Percentiles rank a stretch among this genome's conserved stretches.
phyloP scores from a whole-genome alignment of 1,140 invertebrate genomes.

The Dreissena polymorpha region DNA sequence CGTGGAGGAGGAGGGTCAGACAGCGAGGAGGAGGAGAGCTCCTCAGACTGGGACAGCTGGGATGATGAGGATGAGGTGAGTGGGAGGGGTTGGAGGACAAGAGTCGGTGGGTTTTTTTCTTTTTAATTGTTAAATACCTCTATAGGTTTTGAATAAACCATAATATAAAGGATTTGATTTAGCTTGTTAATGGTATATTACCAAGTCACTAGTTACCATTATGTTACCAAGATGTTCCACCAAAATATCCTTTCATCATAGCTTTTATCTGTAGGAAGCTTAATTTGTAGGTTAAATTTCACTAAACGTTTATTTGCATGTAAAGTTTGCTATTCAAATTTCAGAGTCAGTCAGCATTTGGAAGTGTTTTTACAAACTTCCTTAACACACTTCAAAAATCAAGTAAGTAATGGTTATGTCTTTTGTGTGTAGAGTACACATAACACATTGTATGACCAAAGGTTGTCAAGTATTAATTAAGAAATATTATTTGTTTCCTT shows the following conservation, averaged over 20 bases:
- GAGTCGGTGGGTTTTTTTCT: too few relatives aligned
- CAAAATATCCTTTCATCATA: background rate
- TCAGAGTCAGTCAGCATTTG: slow-evolving; percentile 61
- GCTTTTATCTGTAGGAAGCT: background rate
- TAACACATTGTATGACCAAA: background rate
- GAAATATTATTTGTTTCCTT: background rate
- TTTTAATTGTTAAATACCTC: too few relatives aligned
- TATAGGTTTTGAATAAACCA: too few relatives aligned
- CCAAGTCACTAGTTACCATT: background rate
- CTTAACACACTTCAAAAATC: slow-evolving; percentile 57
- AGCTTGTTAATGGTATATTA: background rate
- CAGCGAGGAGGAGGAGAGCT: slow-evolving; percentile 29
- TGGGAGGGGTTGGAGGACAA: too few relatives aligned
- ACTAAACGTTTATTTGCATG: background rate
- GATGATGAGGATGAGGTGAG: slow-evolving; percentile 72
- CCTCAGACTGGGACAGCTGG: slow-evolving; percentile 74
- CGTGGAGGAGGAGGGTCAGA: slow-evolving; percentile 26
- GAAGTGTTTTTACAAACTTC: slow-evolving; percentile 58
- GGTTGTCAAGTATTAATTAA: background rate
- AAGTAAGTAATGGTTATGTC: slow-evolving; percentile 41
- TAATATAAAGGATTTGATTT: too few relatives aligned
- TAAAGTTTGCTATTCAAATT: slow-evolving; percentile 22
- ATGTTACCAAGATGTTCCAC: background rate
- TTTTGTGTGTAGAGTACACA: background rate
- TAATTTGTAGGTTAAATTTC: background rate